Evolutionary conservation across 1,140 invertebrate genomes (phyloP).

Genomic region (Pseudachorutes palmiensis): DNA sequence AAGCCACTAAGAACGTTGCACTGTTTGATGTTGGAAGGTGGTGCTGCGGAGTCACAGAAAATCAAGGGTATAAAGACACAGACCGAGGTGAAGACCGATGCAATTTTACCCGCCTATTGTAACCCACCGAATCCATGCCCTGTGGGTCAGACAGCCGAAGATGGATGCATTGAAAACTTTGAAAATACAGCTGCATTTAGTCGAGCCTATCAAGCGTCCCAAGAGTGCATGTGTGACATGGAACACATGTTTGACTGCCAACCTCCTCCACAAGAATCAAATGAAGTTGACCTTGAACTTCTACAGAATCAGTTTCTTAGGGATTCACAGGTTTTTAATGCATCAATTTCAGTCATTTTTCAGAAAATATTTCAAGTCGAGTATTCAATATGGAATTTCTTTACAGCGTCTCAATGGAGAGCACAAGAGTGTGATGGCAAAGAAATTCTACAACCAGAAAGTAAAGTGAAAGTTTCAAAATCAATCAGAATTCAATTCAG

Average conservation of each 20-base stretch:
- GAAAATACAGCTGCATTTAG: constrained; percentile 94
- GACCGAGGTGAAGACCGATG: constrained; percentile 77
- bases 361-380: too few relatives aligned
- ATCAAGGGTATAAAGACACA: constrained; percentile 41
- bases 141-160: constrained; percentile 67
- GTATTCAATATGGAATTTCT: too few relatives aligned
- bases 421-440: constrained; percentile 66
- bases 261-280: constrained; percentile 38
- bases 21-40: constrained; percentile 9
- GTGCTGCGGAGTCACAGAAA: constrained; percentile 12
- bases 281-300: constrained; percentile 26
- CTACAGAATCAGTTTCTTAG: constrained; percentile 42
- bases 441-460: constrained; percentile 64
- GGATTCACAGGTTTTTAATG: constrained; percentile 35
- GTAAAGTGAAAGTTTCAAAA: constrained; percentile 40
- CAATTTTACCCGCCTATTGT: constrained; percentile 91
- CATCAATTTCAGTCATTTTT: not conserved
- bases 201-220: constrained; percentile 80
- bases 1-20: too few relatives aligned
- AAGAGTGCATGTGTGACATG: constrained; percentile 68
- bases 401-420: constrained; percentile 39
- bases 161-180: constrained; percentile 85
- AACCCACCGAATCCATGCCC: constrained; percentile 98
- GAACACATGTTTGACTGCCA: constrained; percentile 98
- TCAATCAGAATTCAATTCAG: constrained; percentile 5